Evolutionary conservation across 2,888 invertebrate species (phyloP), one percentile per base, ranked within the genome.

Genomic region (Nomada flava): DNA sequence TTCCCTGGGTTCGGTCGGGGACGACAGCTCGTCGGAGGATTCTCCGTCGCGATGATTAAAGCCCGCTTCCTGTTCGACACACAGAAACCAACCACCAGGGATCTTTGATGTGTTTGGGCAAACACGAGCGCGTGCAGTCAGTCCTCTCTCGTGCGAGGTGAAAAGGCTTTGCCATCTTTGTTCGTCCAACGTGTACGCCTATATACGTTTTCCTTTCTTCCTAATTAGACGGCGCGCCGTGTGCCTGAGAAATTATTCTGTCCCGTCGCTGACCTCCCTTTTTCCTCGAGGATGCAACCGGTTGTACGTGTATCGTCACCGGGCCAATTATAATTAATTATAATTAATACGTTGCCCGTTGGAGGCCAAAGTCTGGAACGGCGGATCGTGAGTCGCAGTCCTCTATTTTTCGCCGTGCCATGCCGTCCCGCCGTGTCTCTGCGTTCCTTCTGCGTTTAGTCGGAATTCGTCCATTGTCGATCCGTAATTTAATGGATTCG

Each of bases 181-280:
- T 2, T 52, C 44, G 18, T 11, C 7, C 18, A 4, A 26, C 15
- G 57, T 4, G 11, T 23, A 44, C 9, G 0, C 13, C 36, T 36
- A 36, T 36, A 36, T 9, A 11, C 59, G 1, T 44, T 26, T 13
- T 29, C 68, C 55, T 70, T 53, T n/a, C 62, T 50, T 20, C 5
- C 44, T 79, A 79, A 79, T 79, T 79, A 76, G 76, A 47, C 70
- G 75, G 29, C 57, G 26, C 44, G 29, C 52, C 44, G 70, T 44
- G 53, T 29, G 79, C 60, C 79, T 76, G 79, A 71, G 79, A 76
- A 79, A 79, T 76, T 60, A 71, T 76, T 71, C 65, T 4, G 59
- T 74, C 74, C 36, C 55, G 44, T 65, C 15, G 64, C 69, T 52
- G 60, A 65, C 79, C 79, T 75, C 59, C 47, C 60, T 20, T 36